Evolutionary conservation across 2,113 vertebrate genomes (phyloP).

Genomic region (Centropristis striata): DNA sequence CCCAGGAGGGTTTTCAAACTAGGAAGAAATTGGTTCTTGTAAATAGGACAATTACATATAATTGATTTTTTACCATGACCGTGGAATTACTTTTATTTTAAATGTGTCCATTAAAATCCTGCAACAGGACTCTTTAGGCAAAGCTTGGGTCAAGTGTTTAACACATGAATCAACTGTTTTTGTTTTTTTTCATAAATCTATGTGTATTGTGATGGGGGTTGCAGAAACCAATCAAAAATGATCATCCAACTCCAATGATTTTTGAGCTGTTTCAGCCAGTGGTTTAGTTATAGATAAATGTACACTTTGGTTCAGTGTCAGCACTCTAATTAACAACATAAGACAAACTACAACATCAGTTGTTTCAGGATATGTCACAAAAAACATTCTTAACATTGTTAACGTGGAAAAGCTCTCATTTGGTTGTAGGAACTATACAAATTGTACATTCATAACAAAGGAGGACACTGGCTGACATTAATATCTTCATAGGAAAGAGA

Average conservation of each 20-base stretch:
- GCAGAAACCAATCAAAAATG: background rate
- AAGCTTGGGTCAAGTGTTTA: background rate
- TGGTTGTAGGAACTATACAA: background rate
- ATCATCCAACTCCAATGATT: background rate
- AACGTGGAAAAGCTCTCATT: background rate
- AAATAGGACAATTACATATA: background rate
- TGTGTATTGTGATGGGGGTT: background rate
- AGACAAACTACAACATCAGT: background rate
- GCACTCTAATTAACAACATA: background rate
- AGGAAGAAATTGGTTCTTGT: background rate
- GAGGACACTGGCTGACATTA: background rate
- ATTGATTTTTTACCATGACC: background rate
- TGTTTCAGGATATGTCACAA: constrained; percentile 2
- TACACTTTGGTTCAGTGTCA: background rate
- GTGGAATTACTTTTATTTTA: background rate
- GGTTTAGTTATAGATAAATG: background rate
- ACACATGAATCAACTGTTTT: background rate
- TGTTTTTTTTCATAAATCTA: background rate
- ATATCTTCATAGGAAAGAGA: background rate
- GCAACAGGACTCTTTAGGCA: background rate
- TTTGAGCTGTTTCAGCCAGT: background rate
- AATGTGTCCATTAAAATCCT: background rate
- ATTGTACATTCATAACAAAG: background rate
- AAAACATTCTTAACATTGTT: background rate
- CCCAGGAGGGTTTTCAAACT: background rate